phyloP scores from a whole-genome alignment of 1,140 invertebrate species.

The Drosophila asahinai region DNA sequence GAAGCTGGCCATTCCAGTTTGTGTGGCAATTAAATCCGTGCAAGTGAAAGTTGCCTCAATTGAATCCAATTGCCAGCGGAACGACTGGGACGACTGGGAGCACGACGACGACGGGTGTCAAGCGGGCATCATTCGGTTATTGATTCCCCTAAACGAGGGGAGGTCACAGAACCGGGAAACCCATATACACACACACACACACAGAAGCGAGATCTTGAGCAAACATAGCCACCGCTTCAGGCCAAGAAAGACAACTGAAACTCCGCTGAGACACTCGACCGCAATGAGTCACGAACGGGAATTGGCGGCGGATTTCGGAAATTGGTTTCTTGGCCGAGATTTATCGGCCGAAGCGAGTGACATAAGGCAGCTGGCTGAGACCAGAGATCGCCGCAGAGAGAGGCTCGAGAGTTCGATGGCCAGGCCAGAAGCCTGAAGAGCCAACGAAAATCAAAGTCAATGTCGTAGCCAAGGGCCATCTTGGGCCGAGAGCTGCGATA shows the following conservation, averaged over 20 bases:
- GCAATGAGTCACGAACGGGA: conserved; percentile 77
- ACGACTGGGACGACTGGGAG: background rate
- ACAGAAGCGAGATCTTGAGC: background rate
- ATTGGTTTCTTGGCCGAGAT: conserved; percentile 48
- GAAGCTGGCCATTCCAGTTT: conserved; percentile 33
- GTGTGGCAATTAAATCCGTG: conserved; percentile 48
- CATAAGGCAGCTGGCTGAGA: conserved; percentile 23
- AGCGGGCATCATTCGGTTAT: conserved; percentile 40
- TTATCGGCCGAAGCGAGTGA: conserved; percentile 28
- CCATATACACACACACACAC: background rate
- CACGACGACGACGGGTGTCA: background rate
- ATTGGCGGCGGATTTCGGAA: conserved; percentile 55
- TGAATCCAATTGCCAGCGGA: conserved; percentile 60
- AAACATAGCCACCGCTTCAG: conserved; percentile 7
- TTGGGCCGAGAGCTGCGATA: conserved; percentile 29
- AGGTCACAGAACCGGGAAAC: conserved; percentile 23
- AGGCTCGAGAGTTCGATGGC: conserved; percentile 51
- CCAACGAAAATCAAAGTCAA: conserved; percentile 48
- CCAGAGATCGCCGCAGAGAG: conserved; percentile 2
- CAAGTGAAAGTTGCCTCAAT: conserved; percentile 76
- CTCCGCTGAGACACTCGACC: conserved; percentile 26
- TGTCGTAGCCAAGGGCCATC: conserved; percentile 51
- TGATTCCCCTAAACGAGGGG: conserved; percentile 37
- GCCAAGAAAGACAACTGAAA: conserved; percentile 7
- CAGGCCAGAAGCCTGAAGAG: background rate